A percentile compares a stretch with the other conserved stretches of the same genome.
Evolutionary conservation across 1,140 invertebrate genomes (phyloP).

Genomic region (Propsilocerus akamusi): DNA sequence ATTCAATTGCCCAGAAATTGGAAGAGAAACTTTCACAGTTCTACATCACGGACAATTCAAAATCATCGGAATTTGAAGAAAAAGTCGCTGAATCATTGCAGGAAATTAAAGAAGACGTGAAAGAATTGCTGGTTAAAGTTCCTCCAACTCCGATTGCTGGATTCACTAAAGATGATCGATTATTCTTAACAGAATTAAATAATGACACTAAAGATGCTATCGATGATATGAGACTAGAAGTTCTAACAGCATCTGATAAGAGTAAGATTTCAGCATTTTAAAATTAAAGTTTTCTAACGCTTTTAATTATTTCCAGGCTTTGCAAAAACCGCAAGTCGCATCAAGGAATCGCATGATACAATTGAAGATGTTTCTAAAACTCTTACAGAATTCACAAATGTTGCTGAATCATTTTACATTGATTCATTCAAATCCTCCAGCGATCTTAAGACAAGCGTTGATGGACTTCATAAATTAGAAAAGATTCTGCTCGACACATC

Average conservation of each 20-base stretch:
- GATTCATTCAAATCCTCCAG: slow-evolving; percentile 35
- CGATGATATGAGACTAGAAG: slow-evolving; percentile 13
- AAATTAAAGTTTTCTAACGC: not conserved
- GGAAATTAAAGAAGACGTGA: slow-evolving; percentile 11
- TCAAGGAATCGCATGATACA: slow-evolving; percentile 18
- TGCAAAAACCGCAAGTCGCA: slow-evolving; percentile 22
- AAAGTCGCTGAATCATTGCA: slow-evolving; percentile 13
- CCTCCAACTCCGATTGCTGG: slow-evolving; percentile 6
- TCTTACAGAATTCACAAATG: slow-evolving; percentile 29
- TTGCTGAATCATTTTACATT: slow-evolving; percentile 30
- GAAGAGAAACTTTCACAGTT: slow-evolving; percentile 15
- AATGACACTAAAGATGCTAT: slow-evolving; percentile 19
- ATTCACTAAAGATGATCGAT: slow-evolving; percentile 13
- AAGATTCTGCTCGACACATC: slow-evolving; percentile 64
- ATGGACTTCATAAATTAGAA: slow-evolving; percentile 41
- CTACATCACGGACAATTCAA: slow-evolving; percentile 10
- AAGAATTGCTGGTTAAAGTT: slow-evolving; percentile 8
- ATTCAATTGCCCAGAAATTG: slow-evolving; percentile 14
- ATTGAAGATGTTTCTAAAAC: slow-evolving; percentile 27
- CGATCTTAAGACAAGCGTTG: slow-evolving; percentile 21
- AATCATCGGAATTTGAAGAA: slow-evolving; percentile 14
- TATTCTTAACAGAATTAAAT: slow-evolving; percentile 17
- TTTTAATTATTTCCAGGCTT: slow-evolving; percentile 9
- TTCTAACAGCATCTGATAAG: slow-evolving; percentile 11
- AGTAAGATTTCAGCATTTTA: slow-evolving; percentile 10